Evolutionary conservation across 1,140 invertebrate species (phyloP), one percentile per base, ranked within the genome.

Genomic region (Drosophila willistoni): DNA sequence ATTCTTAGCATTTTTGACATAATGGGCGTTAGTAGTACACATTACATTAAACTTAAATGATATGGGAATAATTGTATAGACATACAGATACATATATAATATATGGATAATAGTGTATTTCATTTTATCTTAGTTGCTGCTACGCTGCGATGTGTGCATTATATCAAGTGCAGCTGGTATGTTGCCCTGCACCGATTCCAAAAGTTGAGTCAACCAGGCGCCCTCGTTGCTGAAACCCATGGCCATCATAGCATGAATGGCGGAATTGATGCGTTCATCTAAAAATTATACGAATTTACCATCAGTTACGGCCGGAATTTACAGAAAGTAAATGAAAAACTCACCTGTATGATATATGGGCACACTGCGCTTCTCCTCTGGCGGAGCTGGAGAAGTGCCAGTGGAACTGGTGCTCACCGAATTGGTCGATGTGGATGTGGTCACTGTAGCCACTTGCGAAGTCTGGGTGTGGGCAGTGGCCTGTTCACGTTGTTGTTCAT

Each of bases 151-250:
- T 54, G 86, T 76, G 25, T 91, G 87, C 67, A 96, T 93, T 47
- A 95, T 92, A 74, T 97, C 96, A 55, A 97, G 90, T 33, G 95
- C 95, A 68, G 94, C 94, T 14, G 93, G 93, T 66, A 97, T 96
- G 89, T 96, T 94, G 7, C 96, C 96, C 68, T 95, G 85, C 64
- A 93, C 93, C 71, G 85, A 93, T 71, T 94, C 93, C 1, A 94
- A 69, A 1, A 94, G 83, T 64, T 93, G 93, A 4, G 93, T 93
- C 56, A 94, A 80, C 93, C 93, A 94, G 17, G 92, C 93, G 1
- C 94, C 94, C 65, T 97, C 95, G 86, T 97, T 96, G 57, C 94
- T 94, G 91, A 97, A 98, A 34, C 97, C 97, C 97, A 97, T 98
- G 2, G 94, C 91, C 85, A 95, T 93, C 96, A 97, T 96, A 47